These are phyloP conservation scores for Lysandra bellargus DNA, from an alignment of 2,888 invertebrate genomes.

Conservation along the genomic window DNA sequence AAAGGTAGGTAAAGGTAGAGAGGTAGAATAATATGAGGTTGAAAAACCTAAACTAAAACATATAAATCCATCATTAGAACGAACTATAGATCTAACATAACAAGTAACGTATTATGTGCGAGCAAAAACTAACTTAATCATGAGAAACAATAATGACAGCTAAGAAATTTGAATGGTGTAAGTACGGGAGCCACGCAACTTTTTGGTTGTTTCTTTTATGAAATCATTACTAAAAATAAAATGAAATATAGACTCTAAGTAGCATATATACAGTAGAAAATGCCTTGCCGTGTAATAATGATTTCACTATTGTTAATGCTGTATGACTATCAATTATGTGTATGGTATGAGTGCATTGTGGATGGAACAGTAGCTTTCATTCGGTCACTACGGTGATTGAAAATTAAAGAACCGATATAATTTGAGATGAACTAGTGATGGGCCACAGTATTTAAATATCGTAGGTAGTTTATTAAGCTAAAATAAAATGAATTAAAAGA, in stretches of 20 bases:
- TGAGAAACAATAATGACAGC: slow-evolving; percentile 80
- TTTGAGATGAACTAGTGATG: slow-evolving; percentile 70
- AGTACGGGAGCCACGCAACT: slow-evolving; percentile 80
- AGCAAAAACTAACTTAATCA: slow-evolving; percentile 80
- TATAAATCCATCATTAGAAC: background rate
- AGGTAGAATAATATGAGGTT: too few species aligned
- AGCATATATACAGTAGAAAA: slow-evolving; percentile 46
- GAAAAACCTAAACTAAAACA: background rate
- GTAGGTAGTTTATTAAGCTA: background rate
- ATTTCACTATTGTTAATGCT: slow-evolving; percentile 76
- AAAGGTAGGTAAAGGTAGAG: background rate
- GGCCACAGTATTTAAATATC: slow-evolving; percentile 31
- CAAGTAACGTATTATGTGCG: slow-evolving; percentile 59
- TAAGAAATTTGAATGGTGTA: slow-evolving; percentile 76
- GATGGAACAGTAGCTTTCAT: slow-evolving; percentile 75
- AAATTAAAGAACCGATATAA: slow-evolving; percentile 80
- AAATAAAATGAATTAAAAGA: background rate
- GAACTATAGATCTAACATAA: background rate
- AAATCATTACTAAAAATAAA: slow-evolving; percentile 49
- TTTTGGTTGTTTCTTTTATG: slow-evolving; percentile 69
- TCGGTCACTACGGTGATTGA: slow-evolving; percentile 71
- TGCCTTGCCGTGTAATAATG: slow-evolving; percentile 48
- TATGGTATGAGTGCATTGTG: slow-evolving; percentile 75
- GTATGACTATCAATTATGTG: slow-evolving; percentile 79
- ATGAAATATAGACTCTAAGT: slow-evolving; percentile 48